Evolutionary conservation across 2,797 vertebrate genomes (phyloP).

Genomic region (Carcharodon carcharias): DNA sequence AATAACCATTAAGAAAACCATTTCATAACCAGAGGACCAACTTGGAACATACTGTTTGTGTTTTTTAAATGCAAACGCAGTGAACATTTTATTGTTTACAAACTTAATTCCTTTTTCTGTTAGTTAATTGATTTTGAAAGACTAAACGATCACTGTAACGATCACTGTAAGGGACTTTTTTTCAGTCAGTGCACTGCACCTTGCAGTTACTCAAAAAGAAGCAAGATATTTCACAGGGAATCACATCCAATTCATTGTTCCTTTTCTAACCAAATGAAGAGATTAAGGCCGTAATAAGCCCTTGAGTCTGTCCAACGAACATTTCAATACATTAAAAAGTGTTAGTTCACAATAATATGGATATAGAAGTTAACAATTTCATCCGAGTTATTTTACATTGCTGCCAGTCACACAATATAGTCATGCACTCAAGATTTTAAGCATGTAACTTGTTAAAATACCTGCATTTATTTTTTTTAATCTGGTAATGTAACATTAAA

Average conservation of each 20-base stretch:
- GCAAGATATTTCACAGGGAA: background rate
- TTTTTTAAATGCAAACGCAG: background rate
- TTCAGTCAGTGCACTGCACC: background rate
- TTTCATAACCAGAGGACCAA: background rate
- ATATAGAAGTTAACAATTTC: background rate
- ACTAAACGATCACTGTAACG: background rate
- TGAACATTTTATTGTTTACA: background rate
- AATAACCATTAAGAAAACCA: background rate
- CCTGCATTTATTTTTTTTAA: slow-evolving; percentile 20
- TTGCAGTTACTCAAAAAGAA: background rate
- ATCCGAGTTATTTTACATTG: background rate
- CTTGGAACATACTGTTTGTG: background rate
- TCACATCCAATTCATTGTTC: background rate
- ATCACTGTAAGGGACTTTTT: background rate
- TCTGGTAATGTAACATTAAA: slow-evolving; percentile 37
- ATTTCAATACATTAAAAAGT: slow-evolving; percentile 1
- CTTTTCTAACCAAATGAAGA: background rate
- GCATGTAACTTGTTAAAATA: slow-evolving; percentile 29
- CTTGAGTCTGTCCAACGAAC: background rate
- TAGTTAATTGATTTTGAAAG: background rate
- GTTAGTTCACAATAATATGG: slow-evolving; percentile 1
- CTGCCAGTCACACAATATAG: background rate
- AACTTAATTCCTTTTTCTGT: background rate
- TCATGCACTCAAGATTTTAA: background rate
- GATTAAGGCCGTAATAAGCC: background rate